Percentiles rank a stretch among this genome's conserved stretches.
Evolutionary conservation across 2,113 vertebrate genomes (phyloP).

Genomic region (Chaenocephalus aceratus): DNA sequence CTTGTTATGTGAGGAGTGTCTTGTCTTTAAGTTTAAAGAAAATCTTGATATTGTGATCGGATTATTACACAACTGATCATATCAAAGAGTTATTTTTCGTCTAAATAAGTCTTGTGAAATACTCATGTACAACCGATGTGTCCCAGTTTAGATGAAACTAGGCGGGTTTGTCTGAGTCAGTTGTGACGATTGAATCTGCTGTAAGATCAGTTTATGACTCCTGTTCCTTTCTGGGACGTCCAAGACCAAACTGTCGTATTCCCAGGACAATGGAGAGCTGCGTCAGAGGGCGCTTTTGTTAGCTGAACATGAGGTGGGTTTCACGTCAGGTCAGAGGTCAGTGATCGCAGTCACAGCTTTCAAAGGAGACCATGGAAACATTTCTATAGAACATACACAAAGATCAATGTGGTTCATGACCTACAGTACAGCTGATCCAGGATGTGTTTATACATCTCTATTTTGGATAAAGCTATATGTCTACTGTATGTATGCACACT

Average conservation of each 20-base stretch:
- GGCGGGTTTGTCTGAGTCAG: background rate
- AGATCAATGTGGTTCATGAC: background rate
- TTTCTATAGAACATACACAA: constrained; percentile 2
- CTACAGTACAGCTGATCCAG: background rate
- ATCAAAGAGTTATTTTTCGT: too few species aligned
- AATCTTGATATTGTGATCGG: too few species aligned
- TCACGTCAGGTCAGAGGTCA: constrained; percentile 6
- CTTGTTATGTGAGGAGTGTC: too few species aligned
- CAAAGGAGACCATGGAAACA: constrained; percentile 1
- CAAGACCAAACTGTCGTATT: background rate
- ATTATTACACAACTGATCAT: too few species aligned
- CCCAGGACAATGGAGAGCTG: constrained; percentile 23
- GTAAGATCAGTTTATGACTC: background rate
- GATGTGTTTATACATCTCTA: background rate
- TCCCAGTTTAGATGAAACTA: background rate
- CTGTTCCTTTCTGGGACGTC: constrained; percentile 5
- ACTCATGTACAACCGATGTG: background rate
- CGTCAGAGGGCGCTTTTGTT: constrained; percentile 36
- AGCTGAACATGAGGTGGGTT: constrained; percentile 2
- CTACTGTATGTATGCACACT: background rate
- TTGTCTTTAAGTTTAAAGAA: too few species aligned
- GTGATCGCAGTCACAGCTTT: background rate
- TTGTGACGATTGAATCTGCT: background rate
- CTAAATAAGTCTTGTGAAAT: too few species aligned
- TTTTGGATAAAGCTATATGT: background rate